Base-by-base conservation (phyloP, 2,888 invertebrate genomes). In the Ashinkailepas kermadecensis region DNA sequence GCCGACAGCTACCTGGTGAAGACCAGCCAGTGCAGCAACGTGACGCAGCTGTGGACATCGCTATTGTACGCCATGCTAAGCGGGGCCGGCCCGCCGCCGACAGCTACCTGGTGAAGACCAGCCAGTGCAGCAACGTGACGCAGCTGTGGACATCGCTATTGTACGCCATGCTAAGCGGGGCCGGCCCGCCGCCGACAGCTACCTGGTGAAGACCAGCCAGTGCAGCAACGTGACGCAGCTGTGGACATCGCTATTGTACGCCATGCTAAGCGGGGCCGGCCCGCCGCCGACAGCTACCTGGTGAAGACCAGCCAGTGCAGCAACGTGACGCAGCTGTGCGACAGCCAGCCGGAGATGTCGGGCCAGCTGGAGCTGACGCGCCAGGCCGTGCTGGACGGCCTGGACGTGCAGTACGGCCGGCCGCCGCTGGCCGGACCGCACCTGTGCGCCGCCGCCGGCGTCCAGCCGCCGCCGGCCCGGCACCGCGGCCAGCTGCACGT, bases 301-400 rank as follows among this genome's bases (percentile, higher is more conserved):
- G n/a, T 56, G 39, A 81, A 74, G 57, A 80, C 81, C 11, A 64
- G n/a, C 13, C 25, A 25, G 21, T 78, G 62, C 11, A 67, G 81
- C 18, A 81, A 81, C 80, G 65, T 83, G 9, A 64, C 81, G 23
- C 94, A 94, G 87, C 90, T 95, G 12, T 94, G 94, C 87, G 93
- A 93, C 85, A 93, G 93, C 86, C 92, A 95, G 86, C 92, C 95
- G 85, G 95, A 95, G 84, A 92, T 95, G 81, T 94, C 95, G 23
- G 91, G 94, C 84, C 93, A 94, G 89, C 94, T 95, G 85, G 96
- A 96, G 87, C 91, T 94, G 83, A 93, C 96, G 92, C 91, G 95
- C 82, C 94, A 94, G 87, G 96, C 96, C 0, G 93, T 96, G 85
- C 89, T 95, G 84, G 95, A 96, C 86, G 94, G 94, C 0, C 88